Evolutionary conservation across 2,888 invertebrate genomes (phyloP), one percentile per base, ranked within the genome.

Genomic region (Stenurella melanura): DNA sequence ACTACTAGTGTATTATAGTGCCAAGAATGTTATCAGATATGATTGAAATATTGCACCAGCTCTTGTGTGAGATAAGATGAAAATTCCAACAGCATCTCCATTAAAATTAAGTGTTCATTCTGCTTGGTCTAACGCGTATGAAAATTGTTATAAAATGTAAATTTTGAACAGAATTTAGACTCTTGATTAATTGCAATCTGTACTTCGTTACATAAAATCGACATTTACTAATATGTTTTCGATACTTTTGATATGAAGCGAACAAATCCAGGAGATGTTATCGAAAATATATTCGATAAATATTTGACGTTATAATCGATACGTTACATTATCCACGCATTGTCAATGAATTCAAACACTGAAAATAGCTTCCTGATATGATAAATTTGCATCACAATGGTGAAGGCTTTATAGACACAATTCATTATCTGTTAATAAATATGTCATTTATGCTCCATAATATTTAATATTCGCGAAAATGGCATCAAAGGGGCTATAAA

Each of bases 351-450:
- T 60, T 58, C 58, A 38, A 70, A 60, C 42, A 26, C 60, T 61
- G 74, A 21, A 67, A 74, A 74, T 68, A 30, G 60, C 68, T 74
- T 74, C 74, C 74, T 74, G 68, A 61, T 54, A 50, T 54, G 61
- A 61, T 61, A 60, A 74, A 74, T 74, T 74, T 74, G 66, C 74
- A 74, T 74, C 50, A 68, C 61, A 68, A 68, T 74, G 74, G 60
- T 61, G 60, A 19, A 26, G 74, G 61, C 68, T 60, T 68, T 50
- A 68, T 60, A 42, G 67, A 61, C 74, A 61, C 61, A 74, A 74
- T 74, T 74, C 74, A 74, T 74, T 74, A 74, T 74, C 74, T 18
- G 61, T 67, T 74, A 69, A 74, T 68, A 68, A 74, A 74, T 74
- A 68, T 63, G 68, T 74, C 74, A 68, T 68, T 74, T 74, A 70